Conservation (phyloP, 2,888 invertebrate species). For the Xestia c-nigrum region DNA sequence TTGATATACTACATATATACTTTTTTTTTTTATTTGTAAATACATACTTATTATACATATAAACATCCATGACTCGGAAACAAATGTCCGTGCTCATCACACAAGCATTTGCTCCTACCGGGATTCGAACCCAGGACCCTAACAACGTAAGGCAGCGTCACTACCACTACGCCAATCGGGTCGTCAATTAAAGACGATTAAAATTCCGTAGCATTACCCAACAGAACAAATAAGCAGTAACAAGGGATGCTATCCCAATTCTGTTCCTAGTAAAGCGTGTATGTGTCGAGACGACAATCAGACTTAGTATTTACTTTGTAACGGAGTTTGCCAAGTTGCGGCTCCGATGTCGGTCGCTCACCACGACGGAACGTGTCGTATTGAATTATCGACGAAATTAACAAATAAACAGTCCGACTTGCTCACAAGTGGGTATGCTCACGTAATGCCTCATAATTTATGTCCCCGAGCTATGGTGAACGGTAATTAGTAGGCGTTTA, state of each 20-base stretch:
- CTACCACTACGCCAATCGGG: too few species aligned
- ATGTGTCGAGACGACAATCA: constrained; percentile 65
- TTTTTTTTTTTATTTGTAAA: too few species aligned
- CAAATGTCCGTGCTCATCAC: too few species aligned
- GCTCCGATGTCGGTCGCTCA: constrained; percentile 59
- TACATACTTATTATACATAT: too few species aligned
- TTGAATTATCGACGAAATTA: constrained; percentile 73
- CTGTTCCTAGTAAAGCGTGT: constrained; percentile 45
- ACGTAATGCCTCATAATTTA: constrained; percentile 41
- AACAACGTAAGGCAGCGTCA: too few species aligned
- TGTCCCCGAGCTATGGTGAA: constrained; percentile 33
- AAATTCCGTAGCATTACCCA: constrained; percentile 27
- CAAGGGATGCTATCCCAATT: constrained; percentile 41
- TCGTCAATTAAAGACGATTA: constrained; percentile 34
- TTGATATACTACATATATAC: too few species aligned
- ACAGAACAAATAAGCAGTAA: constrained; percentile 36
- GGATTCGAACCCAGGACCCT: too few species aligned
- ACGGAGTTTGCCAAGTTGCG: constrained; percentile 72
- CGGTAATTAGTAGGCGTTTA: constrained; percentile 31
- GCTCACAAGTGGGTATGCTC: constrained; percentile 34
- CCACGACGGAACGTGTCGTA: constrained; percentile 64
- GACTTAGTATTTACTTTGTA: constrained; percentile 72
- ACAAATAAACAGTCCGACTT: constrained; percentile 58
- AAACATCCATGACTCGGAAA: too few species aligned
- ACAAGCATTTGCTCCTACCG: too few species aligned